Conservation (phyloP, 2,797 vertebrate genomes). For the Gallinago stenura region DNA sequence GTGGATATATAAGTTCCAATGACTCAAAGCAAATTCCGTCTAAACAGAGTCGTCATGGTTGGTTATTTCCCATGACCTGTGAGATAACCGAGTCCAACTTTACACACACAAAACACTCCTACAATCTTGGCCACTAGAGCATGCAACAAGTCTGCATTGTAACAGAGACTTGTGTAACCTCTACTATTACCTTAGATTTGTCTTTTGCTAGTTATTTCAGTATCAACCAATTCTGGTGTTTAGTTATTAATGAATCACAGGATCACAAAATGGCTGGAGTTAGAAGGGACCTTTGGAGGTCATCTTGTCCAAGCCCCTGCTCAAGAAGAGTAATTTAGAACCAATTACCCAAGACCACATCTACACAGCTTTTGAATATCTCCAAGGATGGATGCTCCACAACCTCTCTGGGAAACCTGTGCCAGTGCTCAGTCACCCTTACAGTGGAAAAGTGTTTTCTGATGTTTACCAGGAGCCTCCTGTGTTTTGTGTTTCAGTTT, state of each 20-base stretch:
- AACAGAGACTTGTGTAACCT: background rate
- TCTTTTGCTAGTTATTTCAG: background rate
- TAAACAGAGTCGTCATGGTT: background rate
- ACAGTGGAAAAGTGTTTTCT: background rate
- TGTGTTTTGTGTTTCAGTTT: background rate
- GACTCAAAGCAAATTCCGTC: background rate
- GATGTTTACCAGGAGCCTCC: background rate
- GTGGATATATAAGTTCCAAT: background rate
- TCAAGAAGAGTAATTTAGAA: background rate
- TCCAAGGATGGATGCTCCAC: background rate
- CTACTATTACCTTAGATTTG: background rate
- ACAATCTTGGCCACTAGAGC: no score
- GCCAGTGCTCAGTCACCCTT: background rate
- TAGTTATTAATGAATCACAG: background rate
- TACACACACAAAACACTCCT: no score
- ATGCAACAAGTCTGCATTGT: background rate
- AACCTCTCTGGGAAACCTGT: background rate
- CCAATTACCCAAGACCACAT: accelerated
- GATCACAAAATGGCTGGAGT: background rate
- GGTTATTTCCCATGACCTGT: no score
- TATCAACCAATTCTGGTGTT: background rate
- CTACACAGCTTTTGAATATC: background rate
- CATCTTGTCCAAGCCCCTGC: accelerated
- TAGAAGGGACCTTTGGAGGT: background rate
- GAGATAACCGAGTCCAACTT: no score